Conservation (phyloP, 2,888 invertebrate species). For the Chirona hameri region DNA sequence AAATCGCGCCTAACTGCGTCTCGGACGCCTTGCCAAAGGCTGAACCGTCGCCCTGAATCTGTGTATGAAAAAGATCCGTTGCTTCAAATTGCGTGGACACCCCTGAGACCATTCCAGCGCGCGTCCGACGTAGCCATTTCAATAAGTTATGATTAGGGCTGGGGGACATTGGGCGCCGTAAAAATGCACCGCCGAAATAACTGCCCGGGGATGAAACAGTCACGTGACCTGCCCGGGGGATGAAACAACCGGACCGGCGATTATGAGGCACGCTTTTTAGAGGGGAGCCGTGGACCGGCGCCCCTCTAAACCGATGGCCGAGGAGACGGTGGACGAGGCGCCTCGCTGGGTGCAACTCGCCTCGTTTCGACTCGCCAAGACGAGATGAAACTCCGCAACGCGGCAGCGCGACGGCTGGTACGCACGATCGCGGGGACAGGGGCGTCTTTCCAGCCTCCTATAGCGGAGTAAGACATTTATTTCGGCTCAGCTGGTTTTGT, state of each 20-base stretch:
- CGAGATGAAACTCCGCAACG: neutral
- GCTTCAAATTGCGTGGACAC: constrained; percentile 4
- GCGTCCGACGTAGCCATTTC: constrained; percentile 1
- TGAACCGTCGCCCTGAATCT: neutral
- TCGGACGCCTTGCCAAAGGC: neutral
- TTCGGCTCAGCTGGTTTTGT: neutral
- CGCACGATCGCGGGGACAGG: neutral
- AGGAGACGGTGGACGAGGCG: too few relatives aligned
- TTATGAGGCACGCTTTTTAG: neutral
- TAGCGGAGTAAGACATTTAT: neutral
- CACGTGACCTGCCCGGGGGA: neutral
- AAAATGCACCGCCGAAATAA: constrained; percentile 24
- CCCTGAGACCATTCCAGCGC: neutral
- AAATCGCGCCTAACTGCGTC: neutral
- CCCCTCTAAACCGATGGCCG: too few relatives aligned
- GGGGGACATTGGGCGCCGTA: neutral
- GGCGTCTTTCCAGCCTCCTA: neutral
- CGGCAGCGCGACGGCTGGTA: neutral
- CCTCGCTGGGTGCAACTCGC: too few relatives aligned
- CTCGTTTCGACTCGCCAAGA: neutral
- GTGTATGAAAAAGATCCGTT: constrained; percentile 13
- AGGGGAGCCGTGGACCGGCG: neutral
- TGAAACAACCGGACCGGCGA: constrained; percentile 1
- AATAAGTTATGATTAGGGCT: constrained; percentile 26
- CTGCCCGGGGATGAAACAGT: neutral